These are phyloP conservation scores for Zygaena filipendulae DNA, from an alignment of 2,888 invertebrate species.

Conservation along the genomic window DNA sequence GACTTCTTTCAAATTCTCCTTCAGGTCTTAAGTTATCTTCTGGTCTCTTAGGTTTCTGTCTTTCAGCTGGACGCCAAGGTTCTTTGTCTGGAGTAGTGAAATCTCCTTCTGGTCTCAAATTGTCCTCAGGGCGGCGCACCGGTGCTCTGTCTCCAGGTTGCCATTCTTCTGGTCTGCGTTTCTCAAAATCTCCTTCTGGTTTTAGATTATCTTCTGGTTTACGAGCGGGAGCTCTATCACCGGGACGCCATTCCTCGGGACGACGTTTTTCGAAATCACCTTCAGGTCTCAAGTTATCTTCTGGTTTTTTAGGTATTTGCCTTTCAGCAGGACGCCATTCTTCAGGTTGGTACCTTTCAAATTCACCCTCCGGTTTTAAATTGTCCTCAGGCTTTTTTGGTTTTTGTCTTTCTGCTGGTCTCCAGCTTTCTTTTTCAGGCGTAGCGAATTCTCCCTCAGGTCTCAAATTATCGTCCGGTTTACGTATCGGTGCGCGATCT, in stretches of 20 bases:
- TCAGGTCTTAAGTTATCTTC: conserved; percentile 65
- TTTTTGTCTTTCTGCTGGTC: conserved; percentile 38
- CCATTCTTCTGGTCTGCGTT: conserved; percentile 41
- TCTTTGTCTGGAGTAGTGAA: conserved; percentile 37
- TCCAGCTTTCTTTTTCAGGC: conserved; percentile 45
- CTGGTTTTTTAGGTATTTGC: conserved; percentile 40
- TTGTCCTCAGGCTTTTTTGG: conserved; percentile 52
- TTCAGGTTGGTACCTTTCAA: conserved; percentile 48
- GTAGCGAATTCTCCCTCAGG: conserved; percentile 59
- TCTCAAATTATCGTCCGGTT: conserved; percentile 61
- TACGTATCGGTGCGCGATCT: conserved; percentile 30
- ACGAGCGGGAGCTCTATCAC: conserved; percentile 44
- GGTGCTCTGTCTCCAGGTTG: conserved; percentile 51
- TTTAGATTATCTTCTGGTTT: conserved; percentile 62
- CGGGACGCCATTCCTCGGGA: conserved; percentile 56
- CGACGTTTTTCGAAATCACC: conserved; percentile 56
- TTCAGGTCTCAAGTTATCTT: conserved; percentile 71
- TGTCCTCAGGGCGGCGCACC: conserved; percentile 39
- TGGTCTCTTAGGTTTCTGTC: conserved; percentile 57
- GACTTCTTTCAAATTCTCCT: conserved; percentile 55
- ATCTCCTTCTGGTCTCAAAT: conserved; percentile 59
- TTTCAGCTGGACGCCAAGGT: conserved; percentile 49
- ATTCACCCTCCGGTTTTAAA: conserved; percentile 59
- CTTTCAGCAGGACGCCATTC: conserved; percentile 43
- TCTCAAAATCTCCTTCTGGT: conserved; percentile 61